phyloP scores from a whole-genome alignment of 2,113 vertebrate species.

The Agapornis roseicollis region DNA sequence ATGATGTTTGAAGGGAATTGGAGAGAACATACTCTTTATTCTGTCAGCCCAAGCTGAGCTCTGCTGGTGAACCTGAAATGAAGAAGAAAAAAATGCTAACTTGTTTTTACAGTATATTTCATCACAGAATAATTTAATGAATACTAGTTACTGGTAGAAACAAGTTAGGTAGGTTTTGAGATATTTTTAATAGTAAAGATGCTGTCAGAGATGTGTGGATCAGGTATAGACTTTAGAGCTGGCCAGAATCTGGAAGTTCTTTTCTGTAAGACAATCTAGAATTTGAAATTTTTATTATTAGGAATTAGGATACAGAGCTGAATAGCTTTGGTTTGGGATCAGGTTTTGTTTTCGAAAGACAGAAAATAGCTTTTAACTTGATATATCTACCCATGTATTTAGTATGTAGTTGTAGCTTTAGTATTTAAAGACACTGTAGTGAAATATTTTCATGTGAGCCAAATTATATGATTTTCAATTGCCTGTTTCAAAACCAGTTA shows the following conservation, averaged over 20 bases:
- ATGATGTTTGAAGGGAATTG: neutral
- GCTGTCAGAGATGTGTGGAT: neutral
- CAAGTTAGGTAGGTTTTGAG: neutral
- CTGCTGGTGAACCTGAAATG: neutral
- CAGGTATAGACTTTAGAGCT: neutral
- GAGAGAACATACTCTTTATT: neutral
- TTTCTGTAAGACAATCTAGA: neutral
- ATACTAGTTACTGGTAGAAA: neutral
- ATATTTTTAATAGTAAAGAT: neutral
- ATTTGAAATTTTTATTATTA: neutral
- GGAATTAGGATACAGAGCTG: neutral
- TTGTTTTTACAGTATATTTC: neutral
- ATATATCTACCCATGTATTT: neutral
- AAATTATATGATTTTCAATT: neutral
- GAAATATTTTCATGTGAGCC: neutral
- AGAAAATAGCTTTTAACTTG: neutral
- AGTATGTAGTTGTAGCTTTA: neutral
- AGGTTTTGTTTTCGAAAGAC: neutral
- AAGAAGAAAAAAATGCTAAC: neutral
- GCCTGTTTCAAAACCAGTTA: neutral
- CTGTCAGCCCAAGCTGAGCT: neutral
- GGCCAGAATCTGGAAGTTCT: neutral
- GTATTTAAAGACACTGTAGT: neutral
- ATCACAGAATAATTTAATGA: neutral
- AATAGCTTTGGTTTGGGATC: neutral